Base-by-base conservation (phyloP, 2,113 vertebrate species). In the Donacobius atricapilla region DNA sequence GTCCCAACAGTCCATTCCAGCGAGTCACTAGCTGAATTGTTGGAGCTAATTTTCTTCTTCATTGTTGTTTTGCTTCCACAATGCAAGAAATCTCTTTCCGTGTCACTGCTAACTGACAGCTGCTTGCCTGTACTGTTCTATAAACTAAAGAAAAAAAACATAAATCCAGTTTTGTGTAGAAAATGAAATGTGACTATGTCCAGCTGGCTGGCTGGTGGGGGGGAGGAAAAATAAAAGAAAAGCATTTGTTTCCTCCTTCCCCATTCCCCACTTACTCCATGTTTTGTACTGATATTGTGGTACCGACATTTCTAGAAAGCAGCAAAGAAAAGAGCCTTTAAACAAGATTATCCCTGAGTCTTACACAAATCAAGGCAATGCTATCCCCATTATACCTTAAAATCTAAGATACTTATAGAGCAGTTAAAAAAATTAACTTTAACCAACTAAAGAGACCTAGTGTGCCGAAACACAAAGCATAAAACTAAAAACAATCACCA, bases 281-380 rank as follows among this genome's bases (percentile, higher is more conserved):
- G 45, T 88, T 90, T 86, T 65, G 54, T 77, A 94, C 48, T 66
- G 51, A 53, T 94, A 79, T 51, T 82, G 44, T 77, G 60, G 92
- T 95, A 92, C 86, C 93, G 89, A 96, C 4, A n/a, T 64, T 82
- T 96, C 94, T 96, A 96, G 66, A 96, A 98, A 94, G 89, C 89
- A 89, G 91, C 48, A 73, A 93, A 80, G 47, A 92, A 95, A 88
- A 89, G 76, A 95, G 72, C 86, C 56, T 96, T 97, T 96, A 97
- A 98, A 86, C 87, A 96, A 97, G 95, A 96, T 97, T 95, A 96
- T 98, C 98, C 98, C 98, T 98, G 98, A 98, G 97, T 97, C 94
- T 72, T 86, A 96, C 91, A 96, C 85, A 97, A 98, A 95, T 39
- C 89, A 97, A 97, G 94, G 93, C 85, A 92, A 86, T 63, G 70